Conservation (phyloP, 1,140 invertebrate species). For the Zaprionus nigranus region DNA sequence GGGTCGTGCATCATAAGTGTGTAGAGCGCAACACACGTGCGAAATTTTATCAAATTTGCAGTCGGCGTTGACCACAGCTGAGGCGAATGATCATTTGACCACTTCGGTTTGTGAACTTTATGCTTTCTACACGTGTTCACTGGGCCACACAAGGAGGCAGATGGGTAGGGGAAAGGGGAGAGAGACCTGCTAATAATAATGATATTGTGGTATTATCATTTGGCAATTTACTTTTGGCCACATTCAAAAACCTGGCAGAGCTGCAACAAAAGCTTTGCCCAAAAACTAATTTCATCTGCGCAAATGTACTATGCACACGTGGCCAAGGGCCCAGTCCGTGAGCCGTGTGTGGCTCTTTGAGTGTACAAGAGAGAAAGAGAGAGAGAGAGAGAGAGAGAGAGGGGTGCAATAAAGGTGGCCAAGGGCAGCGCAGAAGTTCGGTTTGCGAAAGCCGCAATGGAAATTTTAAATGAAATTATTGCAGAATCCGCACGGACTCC, state of each 20-base stretch:
- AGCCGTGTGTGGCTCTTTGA: conserved; percentile 8
- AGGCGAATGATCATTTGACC: conserved; percentile 5
- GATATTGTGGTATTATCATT: conserved; percentile 74
- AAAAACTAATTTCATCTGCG: conserved; percentile 60
- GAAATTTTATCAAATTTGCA: conserved; percentile 51
- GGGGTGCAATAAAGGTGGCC: conserved; percentile 6
- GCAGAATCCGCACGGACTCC: conserved; percentile 15
- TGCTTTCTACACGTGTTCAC: conserved; percentile 9
- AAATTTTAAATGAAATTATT: conserved; percentile 65
- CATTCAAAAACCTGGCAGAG: conserved; percentile 12
- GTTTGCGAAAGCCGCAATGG: conserved; percentile 37
- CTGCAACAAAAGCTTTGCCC: conserved; percentile 41
- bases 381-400: background rate
- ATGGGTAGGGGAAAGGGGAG: background rate
- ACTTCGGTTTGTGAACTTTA: background rate
- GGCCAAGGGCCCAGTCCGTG: background rate
- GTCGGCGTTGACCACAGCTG: background rate
- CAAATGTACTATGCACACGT: conserved; percentile 22
- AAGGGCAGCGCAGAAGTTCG: conserved; percentile 28
- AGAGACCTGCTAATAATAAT: conserved; percentile 35
- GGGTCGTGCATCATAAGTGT: background rate
- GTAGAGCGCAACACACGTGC: background rate
- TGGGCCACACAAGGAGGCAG: background rate
- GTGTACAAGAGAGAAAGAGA: conserved; percentile 5
- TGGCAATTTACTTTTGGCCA: conserved; percentile 65